Evolutionary conservation across 2,797 vertebrate genomes (phyloP), one percentile per base, ranked within the genome.

Genomic region (Neosalanx taihuensis): DNA sequence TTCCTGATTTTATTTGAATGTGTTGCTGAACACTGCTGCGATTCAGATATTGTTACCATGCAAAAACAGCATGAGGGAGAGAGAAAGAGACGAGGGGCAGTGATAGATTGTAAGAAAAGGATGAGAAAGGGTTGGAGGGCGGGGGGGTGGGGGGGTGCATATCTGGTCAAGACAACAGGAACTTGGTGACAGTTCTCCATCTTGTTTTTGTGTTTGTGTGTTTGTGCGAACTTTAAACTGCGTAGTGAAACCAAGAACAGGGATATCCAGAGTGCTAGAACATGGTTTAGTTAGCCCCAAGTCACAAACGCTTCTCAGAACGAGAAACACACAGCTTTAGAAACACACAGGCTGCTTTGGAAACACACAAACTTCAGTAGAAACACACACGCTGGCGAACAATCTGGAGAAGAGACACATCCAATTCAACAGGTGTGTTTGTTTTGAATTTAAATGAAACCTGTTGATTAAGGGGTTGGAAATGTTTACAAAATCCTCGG

Each of bases 91-190:
- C 12, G 17, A 23, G 35, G 6, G 9, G 26, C 37, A 41, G 35
- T 12, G 33, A 20, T 33, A 20, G n/a, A 41, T 33, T 1, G 46
- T 15, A 20, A 51, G 12, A 51, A 51, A 29, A 0, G 9, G 46
- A 67, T 23, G 20, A 51, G 37, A 18, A 0, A 37, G 62, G 49
- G 75, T 76, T 26, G 23, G n/a, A n/a, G n/a, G n/a, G n/a, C n/a
- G n/a, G n/a, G n/a, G n/a, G n/a, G n/a, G n/a, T n/a, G n/a, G 23
- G 75, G 18, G 26, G n/a, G 26, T 73, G 0, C 1, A 64, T 76
- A 79, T 83, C 67, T 23, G 4, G 46, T 53, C 65, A 68, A 53
- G 70, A 74, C 77, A 80, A 69, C 76, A 86, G 84, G 83, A 87
- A 79, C 61, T 26, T 3, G 33, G 51, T 12, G 67, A 30, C 51